These are phyloP conservation scores for Acanthurus lineatus DNA, from an alignment of 2,797 vertebrate genomes.

Conservation along the genomic window DNA sequence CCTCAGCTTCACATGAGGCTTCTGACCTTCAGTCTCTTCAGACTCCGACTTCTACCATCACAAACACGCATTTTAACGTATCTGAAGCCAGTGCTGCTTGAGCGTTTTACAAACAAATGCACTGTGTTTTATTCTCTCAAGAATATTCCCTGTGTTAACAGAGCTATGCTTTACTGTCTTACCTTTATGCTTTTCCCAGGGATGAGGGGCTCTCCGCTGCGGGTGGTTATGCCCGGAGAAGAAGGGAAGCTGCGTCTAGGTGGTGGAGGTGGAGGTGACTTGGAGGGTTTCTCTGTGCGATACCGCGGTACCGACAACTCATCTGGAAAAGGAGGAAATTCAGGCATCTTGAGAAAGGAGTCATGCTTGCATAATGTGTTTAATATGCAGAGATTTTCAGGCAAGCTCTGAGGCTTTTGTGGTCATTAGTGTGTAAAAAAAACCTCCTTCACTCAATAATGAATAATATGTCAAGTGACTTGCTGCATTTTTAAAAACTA, in stretches of 20 bases:
- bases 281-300: slow-evolving; percentile 97
- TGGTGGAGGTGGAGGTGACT: slow-evolving; percentile 95
- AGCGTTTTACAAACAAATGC: neutral
- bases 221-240: slow-evolving; percentile 92
- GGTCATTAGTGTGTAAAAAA: neutral
- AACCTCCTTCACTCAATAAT: neutral
- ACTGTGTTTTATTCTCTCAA: neutral
- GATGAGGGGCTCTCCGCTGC: slow-evolving; percentile 93
- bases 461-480: neutral
- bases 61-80: slow-evolving; percentile 2
- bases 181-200: slow-evolving; percentile 96
- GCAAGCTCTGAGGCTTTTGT: neutral
- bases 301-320: slow-evolving; percentile 95
- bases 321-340: slow-evolving; percentile 77
- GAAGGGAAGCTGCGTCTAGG: slow-evolving; percentile 97
- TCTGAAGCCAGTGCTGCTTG: neutral
- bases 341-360: neutral
- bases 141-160: neutral
- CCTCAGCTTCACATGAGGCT: slow-evolving; percentile 94
- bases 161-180: neutral
- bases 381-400: neutral
- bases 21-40: slow-evolving; percentile 92
- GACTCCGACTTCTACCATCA: slow-evolving; percentile 90
- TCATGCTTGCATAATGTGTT: neutral
- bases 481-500: neutral